Base-by-base conservation (phyloP, 2,113 vertebrate genomes). In the Camelus bactrianus region DNA sequence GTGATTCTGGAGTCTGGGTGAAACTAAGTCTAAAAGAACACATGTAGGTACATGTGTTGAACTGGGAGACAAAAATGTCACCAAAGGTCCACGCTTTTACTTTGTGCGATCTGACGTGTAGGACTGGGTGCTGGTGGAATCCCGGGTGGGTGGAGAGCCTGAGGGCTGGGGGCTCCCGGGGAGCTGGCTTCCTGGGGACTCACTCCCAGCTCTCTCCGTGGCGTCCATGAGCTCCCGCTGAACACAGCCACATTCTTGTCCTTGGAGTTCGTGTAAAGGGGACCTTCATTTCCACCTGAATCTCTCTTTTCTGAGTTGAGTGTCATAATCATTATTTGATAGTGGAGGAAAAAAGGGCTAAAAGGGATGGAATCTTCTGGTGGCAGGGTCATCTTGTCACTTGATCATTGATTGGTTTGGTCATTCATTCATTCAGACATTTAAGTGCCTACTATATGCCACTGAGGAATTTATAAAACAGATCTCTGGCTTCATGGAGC, bases 301-400 rank as follows among this genome's bases (percentile, higher is more conserved):
- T 77, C 76, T 94, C 46, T 91, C 10, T 9, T 92, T 82, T 87
- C 77, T 46, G 50, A 83, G 72, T 83, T 73, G 22, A 52, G n/a
- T 38, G 32, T 46, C 64, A 26, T 79, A 52, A 62, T 38, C n/a
- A 54, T 42, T 38, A 76, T 42, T 67, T 93, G 11, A 62, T 4
- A 67, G 15, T 10, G 22, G 13, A 50, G 24, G 56, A 22, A 96
- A 56, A 11, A 54, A 50, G 91, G 20, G 7, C 58, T 52, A n/a
- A 80, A 48, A 86, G 77, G 83, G 58, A 65, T 2, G 1, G 19
- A 6, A 3, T 38, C 50, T 76, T 56, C 30, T 48, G 38, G 52
- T 32, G 75, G 50, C 48, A 76, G 35, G 15, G 11, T 32, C 46
- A 65, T 35, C 32, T 62, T 69, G 50, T 60, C 48, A 20, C 30